phyloP scores from a whole-genome alignment of 1,140 invertebrate genomes.

The Cataglyphis hispanica region DNA sequence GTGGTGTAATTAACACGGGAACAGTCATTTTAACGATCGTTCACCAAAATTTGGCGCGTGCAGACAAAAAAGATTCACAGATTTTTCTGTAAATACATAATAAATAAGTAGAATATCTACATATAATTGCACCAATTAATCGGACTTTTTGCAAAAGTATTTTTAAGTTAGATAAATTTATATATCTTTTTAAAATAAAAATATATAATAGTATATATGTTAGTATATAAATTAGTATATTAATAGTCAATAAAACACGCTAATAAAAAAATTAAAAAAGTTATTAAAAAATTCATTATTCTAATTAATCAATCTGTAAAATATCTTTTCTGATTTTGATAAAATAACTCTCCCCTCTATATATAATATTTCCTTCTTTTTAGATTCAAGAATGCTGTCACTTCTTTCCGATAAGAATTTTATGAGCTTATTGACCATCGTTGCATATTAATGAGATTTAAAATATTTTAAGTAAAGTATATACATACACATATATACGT shows the following conservation, averaged over 20 bases:
- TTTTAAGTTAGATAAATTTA: too few species aligned
- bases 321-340: too few species aligned
- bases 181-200: too few species aligned
- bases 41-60: slow-evolving; percentile 36
- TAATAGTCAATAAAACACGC: too few species aligned
- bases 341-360: not conserved
- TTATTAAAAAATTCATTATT: not conserved
- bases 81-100: not conserved
- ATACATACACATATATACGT: not conserved
- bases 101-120: too few species aligned
- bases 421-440: not conserved
- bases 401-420: not conserved
- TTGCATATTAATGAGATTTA: not conserved
- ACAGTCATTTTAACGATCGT: slow-evolving; percentile 21
- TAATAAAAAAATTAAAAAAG: not conserved
- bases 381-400: not conserved
- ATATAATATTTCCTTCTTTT: too few species aligned
- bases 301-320: not conserved
- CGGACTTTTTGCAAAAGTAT: too few species aligned
- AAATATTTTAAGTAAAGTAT: not conserved
- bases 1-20: slow-evolving; percentile 58
- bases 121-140: not conserved
- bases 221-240: too few species aligned
- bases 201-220: too few species aligned
- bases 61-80: not conserved